These are phyloP conservation scores for Pseudorhiza aurosa DNA, from an alignment of 30 jellyfish, hydroid and myxozoan genomes.

Conservation along the genomic window DNA sequence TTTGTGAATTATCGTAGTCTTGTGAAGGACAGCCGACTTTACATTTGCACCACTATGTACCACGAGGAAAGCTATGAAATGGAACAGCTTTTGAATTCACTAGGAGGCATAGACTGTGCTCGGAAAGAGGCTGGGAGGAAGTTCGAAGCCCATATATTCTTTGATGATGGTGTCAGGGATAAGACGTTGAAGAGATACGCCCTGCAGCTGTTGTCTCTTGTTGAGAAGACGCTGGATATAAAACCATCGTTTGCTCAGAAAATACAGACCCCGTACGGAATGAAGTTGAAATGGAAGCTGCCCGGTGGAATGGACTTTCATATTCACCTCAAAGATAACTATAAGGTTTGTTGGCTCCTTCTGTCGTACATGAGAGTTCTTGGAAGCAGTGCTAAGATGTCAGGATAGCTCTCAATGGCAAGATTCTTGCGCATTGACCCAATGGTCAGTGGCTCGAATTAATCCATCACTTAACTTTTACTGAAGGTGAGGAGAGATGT, in stretches of 20 bases:
- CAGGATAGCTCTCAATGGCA: no score
- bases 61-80: conserved; percentile 94
- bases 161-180: conserved; percentile 95
- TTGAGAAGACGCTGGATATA: conserved; percentile 66
- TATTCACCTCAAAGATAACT: conserved; percentile 86
- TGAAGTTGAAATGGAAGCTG: conserved; percentile 82
- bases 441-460: no score
- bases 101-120: conserved; percentile 93
- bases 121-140: conserved; percentile 80
- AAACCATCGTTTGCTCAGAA: conserved; percentile 72
- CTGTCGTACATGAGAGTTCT: no score
- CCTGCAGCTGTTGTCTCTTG: conserved; percentile 77
- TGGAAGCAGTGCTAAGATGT: no score
- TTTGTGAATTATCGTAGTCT: conserved; percentile 81
- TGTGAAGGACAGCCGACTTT: conserved; percentile 77
- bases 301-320: conserved; percentile 95
- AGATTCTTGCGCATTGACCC: no score
- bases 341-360: conserved; percentile 45
- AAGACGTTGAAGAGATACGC: conserved; percentile 83
- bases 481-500: no score
- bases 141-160: conserved; percentile 87
- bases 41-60: conserved; percentile 95
- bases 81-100: conserved; percentile 84
- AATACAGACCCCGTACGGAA: conserved; percentile 85
- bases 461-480: no score